Percentiles rank a stretch among this genome's conserved stretches.
phyloP scores from a whole-genome alignment of 2,888 invertebrate species.

The Drosophila cognata region DNA sequence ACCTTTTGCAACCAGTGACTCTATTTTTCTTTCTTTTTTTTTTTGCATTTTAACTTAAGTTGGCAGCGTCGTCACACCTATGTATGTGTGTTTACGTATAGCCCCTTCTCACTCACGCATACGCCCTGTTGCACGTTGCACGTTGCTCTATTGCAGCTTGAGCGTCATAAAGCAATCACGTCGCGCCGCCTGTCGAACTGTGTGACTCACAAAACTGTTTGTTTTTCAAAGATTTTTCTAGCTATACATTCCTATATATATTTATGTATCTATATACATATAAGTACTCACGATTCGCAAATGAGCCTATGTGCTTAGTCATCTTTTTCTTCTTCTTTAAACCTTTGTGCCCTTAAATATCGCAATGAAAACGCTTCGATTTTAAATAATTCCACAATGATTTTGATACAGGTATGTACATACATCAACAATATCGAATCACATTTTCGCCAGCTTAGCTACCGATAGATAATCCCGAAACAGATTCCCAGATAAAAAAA shows the following conservation, averaged over 20 bases:
- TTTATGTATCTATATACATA: not conserved
- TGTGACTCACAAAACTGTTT: constrained; percentile 42
- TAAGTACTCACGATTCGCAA: not conserved
- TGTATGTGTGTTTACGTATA: not conserved
- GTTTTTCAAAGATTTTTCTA: not conserved
- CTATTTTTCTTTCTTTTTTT: constrained; percentile 1
- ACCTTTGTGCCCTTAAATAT: not conserved
- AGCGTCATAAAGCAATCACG: constrained; percentile 29
- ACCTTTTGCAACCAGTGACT: constrained; percentile 62
- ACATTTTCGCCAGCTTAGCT: not conserved
- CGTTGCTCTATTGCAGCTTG: constrained; percentile 16
- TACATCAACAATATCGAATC: not conserved
- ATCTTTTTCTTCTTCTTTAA: not conserved
- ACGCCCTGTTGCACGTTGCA: constrained; percentile 9
- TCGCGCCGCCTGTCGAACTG: constrained; percentile 34
- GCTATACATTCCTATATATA: not conserved
- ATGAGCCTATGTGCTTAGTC: constrained; percentile 5
- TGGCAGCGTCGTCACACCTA: constrained; percentile 36
- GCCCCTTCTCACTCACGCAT: not conserved
- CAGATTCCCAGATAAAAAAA: not conserved
- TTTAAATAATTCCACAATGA: not conserved
- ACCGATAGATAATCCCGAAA: not conserved
- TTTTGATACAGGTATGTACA: not conserved
- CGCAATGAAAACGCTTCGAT: not conserved
- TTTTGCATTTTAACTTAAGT: constrained; percentile 11